Evolutionary conservation across 92 coral and sea anemone species (phyloP).

Genomic region (Epizoanthus ramosus): DNA sequence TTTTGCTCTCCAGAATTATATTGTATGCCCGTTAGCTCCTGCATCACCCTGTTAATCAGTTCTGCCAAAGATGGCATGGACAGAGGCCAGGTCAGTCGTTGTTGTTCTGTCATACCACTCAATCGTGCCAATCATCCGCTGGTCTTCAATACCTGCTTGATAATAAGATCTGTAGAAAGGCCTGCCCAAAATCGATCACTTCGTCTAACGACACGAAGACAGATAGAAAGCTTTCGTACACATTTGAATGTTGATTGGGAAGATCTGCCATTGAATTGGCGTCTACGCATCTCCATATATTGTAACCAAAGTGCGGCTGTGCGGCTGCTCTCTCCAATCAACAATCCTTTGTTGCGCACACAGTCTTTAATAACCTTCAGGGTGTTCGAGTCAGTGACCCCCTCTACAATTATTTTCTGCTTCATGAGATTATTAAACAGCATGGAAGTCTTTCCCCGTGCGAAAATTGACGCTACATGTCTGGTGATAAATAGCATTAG

Average conservation of each 20-base stretch:
- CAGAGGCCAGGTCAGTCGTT: no score
- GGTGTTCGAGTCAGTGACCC: no score
- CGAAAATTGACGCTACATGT: constrained; percentile 41
- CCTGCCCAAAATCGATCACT: no score
- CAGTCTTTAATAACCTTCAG: constrained; percentile 12
- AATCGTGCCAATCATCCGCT: background rate
- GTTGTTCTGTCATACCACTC: constrained; percentile 5
- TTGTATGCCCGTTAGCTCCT: no score
- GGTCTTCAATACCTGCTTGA: constrained; percentile 15
- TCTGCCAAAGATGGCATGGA: constrained; percentile 50
- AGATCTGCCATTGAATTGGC: constrained; percentile 15
- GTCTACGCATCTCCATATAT: constrained; percentile 58
- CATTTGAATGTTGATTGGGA: background rate
- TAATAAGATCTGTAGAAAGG: no score
- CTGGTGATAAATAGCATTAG: constrained; percentile 41
- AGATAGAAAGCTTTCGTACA: background rate
- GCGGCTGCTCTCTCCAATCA: no score
- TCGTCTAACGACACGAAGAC: no score
- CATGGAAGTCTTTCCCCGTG: constrained; percentile 13
- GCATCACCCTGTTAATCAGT: no score
- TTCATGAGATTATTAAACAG: background rate
- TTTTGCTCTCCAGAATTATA: no score
- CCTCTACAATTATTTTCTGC: background rate
- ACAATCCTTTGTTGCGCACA: constrained; percentile 18
- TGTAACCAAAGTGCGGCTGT: constrained; percentile 59